phyloP scores from a whole-genome alignment of 2,888 invertebrate genomes.

The Diplazon laetatorius region DNA sequence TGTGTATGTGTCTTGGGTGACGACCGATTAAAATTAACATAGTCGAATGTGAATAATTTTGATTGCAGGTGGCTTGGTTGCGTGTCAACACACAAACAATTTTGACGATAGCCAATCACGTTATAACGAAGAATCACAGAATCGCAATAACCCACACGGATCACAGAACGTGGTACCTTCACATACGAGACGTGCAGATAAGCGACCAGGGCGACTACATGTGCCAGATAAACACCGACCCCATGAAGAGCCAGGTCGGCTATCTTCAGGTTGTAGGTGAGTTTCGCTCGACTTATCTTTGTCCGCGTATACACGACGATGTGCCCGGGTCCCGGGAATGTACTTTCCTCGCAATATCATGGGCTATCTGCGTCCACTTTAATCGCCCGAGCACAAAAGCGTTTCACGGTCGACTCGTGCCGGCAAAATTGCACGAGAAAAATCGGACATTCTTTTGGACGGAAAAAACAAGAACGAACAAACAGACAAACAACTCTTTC shows the following conservation, averaged over 20 bases:
- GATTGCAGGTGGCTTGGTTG: slow-evolving; percentile 92
- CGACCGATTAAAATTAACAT: not conserved
- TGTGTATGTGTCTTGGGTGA: no score
- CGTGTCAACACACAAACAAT: slow-evolving; percentile 95
- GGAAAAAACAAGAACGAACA: no score
- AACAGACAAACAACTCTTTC: no score
- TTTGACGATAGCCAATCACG: slow-evolving; percentile 93
- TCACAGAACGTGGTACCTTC: slow-evolving; percentile 91
- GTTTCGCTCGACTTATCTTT: slow-evolving; percentile 71
- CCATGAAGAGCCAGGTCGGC: slow-evolving; percentile 89
- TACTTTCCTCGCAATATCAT: not conserved
- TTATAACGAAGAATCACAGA: slow-evolving; percentile 95
- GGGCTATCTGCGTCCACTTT: no score
- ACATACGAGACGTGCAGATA: slow-evolving; percentile 90
- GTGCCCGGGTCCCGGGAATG: no score
- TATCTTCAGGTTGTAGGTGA: slow-evolving; percentile 87
- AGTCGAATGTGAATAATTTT: slow-evolving; percentile 28
- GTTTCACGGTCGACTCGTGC: no score
- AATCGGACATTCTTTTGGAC: no score
- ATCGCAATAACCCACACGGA: slow-evolving; percentile 92
- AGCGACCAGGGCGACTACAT: slow-evolving; percentile 93
- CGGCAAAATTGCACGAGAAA: no score
- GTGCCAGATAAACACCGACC: slow-evolving; percentile 90
- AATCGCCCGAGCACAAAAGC: no score
- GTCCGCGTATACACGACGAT: slow-evolving; percentile 5